Evolutionary conservation across 2,797 vertebrate genomes (phyloP), one percentile per base, ranked within the genome.

Genomic region (Cossypha polioptera): DNA sequence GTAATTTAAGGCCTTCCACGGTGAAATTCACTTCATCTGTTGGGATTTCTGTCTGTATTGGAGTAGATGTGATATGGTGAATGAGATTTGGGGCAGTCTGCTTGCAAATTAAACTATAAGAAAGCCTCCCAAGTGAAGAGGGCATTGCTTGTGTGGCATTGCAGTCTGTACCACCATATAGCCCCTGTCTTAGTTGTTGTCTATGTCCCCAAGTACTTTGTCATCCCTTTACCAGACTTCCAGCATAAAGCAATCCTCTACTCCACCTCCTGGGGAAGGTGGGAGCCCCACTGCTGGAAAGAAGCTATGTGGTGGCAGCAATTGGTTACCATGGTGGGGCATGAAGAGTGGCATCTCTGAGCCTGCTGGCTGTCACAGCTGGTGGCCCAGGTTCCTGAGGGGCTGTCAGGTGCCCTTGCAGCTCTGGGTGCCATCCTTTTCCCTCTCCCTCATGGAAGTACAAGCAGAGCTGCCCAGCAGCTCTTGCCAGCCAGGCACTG

Each of bases 1-100:
- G 96, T 98, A 98, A 98, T 98, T 98, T 98, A 98, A 98, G 97
- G 98, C 98, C 98, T 98, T 98, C 98, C 96, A 97, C 92, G 86
- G 96, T 96, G 90, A 98, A 97, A 97, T 98, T 97, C 95, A 93
- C 98, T 98, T 98, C 97, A 97, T 95, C 92, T 97, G 94, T 71
- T 98, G 97, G 97, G 97, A 97, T 98, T 97, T 98, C 97, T 98
- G 97, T 97, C 91, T 97, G 89, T 96, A 96, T 95, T 98, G 97
- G 97, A 95, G 75, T 75, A 97, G 93, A 95, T 96, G 96, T 94
- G 91, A 97, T 97, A 97, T 48, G 88, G 96, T 97, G 97, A 96
- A 96, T 89, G 57, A 91, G 63, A 87, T 58, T 96, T 97, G 22
- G 26, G 95, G 94, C 97, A 96, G 95, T 97, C 92, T 97, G 96